Evolutionary conservation across 2,113 vertebrate species (phyloP).

Genomic region (Scopus umbretta): DNA sequence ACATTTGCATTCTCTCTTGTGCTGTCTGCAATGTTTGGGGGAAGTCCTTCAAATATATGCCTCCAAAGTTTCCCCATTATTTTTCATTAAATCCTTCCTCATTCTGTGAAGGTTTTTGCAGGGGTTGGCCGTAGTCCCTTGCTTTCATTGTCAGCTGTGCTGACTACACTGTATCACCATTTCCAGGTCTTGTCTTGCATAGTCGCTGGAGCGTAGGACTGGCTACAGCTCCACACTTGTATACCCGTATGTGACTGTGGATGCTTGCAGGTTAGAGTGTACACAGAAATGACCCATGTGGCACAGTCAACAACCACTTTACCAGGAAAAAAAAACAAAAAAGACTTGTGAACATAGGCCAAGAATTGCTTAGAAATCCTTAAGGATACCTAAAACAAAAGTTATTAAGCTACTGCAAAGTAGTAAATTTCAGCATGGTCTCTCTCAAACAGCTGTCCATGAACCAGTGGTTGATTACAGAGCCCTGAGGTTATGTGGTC

Average conservation of each 20-base stretch:
- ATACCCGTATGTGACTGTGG: not conserved
- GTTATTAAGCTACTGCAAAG: not conserved
- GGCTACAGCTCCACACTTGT: not conserved
- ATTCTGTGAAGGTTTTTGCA: not conserved
- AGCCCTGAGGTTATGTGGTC: not conserved
- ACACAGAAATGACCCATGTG: not conserved
- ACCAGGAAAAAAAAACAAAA: not conserved
- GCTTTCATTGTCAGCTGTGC: not conserved
- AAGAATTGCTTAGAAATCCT: not conserved
- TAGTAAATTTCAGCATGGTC: not conserved
- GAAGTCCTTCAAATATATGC: not conserved
- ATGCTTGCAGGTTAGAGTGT: not conserved
- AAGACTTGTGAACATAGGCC: not conserved
- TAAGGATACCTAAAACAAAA: not conserved
- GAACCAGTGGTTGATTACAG: not conserved
- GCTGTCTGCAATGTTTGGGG: not conserved
- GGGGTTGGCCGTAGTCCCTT: fast-evolving
- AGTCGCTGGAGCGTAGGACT: not conserved
- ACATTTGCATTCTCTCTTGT: not conserved
- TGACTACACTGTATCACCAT: not conserved
- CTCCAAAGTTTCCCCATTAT: not conserved
- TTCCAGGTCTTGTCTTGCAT: not conserved
- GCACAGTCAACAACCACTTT: not conserved
- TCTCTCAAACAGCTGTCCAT: not conserved
- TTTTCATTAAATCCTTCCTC: not conserved